Percentiles rank a stretch among this genome's conserved stretches.
phyloP scores from a whole-genome alignment of 2,888 invertebrate species.

The Eristalinus sepulchralis region DNA sequence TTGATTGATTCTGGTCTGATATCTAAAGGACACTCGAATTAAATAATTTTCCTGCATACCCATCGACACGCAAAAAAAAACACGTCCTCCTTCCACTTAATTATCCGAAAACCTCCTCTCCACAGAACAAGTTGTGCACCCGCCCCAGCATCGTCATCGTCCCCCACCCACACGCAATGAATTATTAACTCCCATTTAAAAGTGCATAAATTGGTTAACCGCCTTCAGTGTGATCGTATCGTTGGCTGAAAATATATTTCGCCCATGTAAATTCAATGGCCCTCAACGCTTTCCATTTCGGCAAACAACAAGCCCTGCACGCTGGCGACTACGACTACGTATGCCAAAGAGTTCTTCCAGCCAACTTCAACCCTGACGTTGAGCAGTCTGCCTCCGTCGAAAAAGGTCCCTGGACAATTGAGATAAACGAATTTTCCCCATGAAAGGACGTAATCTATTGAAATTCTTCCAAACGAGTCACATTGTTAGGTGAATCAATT shows the following conservation, averaged over 20 bases:
- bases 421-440: conserved; percentile 71
- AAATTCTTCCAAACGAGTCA: conserved; percentile 68
- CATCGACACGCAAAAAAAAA: no score
- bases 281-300: conserved; percentile 62
- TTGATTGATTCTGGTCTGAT: no score
- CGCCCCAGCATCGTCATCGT: no score
- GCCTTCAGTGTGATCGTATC: conserved; percentile 43
- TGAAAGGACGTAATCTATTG: conserved; percentile 70
- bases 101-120: neutral
- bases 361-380: conserved; percentile 1
- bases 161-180: conserved; percentile 15
- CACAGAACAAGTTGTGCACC: neutral
- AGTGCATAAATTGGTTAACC: conserved; percentile 58
- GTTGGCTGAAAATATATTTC: conserved; percentile 54
- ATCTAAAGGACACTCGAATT: no score
- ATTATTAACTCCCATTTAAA: conserved; percentile 60
- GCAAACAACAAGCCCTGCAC: conserved; percentile 31
- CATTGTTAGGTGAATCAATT: conserved; percentile 67
- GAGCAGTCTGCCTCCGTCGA: neutral
- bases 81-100: no score
- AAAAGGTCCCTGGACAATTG: conserved; percentile 64
- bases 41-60: no score
- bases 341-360: conserved; percentile 46
- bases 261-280: conserved; percentile 61
- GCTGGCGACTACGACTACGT: neutral